A percentile compares a stretch with the other conserved stretches of the same genome.
Evolutionary conservation across 1,140 invertebrate genomes (phyloP).

Genomic region (Heliothis subflexa): DNA sequence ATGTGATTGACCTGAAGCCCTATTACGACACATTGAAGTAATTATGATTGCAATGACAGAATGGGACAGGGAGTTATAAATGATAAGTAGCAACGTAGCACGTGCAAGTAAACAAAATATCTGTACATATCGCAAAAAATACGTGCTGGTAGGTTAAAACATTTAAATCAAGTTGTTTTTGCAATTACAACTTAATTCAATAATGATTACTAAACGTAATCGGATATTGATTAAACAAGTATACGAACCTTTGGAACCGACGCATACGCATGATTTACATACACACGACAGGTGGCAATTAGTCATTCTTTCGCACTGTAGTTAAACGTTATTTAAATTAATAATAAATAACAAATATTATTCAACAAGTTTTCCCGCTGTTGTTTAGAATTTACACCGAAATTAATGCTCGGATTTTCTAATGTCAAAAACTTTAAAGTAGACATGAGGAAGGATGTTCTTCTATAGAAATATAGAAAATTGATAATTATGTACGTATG

Average conservation of each 20-base stretch:
- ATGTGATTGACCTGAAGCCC: no score
- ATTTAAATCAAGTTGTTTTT: background rate
- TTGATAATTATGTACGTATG: background rate
- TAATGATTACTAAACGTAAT: slow-evolving; percentile 14
- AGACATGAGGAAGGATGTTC: background rate
- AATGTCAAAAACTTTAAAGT: background rate
- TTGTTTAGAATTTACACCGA: background rate
- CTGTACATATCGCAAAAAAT: no score
- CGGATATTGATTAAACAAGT: slow-evolving; percentile 1
- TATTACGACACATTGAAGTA: no score
- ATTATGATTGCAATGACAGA: no score
- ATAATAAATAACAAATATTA: background rate
- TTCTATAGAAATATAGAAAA: background rate
- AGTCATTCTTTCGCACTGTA: background rate
- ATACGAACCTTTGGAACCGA: slow-evolving; percentile 2
- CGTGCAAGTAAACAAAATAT: no score
- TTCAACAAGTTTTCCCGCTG: background rate
- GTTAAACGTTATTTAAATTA: background rate
- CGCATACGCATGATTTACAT: background rate
- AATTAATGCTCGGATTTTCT: background rate
- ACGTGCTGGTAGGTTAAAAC: no score
- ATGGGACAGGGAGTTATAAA: no score
- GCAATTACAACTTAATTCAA: background rate
- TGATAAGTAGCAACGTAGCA: no score
- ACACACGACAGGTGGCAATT: background rate